Evolutionary conservation across 2,113 vertebrate species (phyloP).

Genomic region (Agelaius phoeniceus): DNA sequence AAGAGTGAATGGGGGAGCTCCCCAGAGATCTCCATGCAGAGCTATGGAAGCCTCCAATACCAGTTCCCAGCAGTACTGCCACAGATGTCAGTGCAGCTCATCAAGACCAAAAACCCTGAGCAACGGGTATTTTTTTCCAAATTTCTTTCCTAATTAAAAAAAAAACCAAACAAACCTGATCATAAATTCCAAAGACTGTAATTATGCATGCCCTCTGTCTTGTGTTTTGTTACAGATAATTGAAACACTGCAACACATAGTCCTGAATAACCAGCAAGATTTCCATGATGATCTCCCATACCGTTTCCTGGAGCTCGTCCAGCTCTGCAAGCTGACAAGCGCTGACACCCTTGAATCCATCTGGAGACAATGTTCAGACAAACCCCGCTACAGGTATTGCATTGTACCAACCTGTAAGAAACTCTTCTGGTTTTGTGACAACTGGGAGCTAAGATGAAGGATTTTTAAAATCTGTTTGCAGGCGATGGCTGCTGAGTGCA

Average conservation of each 20-base stretch:
- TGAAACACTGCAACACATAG: conserved; percentile 76
- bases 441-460: neutral
- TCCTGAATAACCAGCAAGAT: conserved; percentile 70
- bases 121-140: conserved; percentile 69
- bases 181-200: neutral
- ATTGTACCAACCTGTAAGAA: neutral
- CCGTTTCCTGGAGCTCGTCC: conserved; percentile 74
- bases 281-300: conserved; percentile 71
- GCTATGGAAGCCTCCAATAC: conserved; percentile 69
- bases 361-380: conserved; percentile 70
- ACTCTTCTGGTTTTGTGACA: neutral
- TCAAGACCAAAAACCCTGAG: conserved; percentile 66
- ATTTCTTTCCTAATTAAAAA: neutral
- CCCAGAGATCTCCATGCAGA: conserved; percentile 36
- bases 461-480: conserved; percentile 8
- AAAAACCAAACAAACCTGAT: neutral
- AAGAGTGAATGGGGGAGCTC: conserved; percentile 23
- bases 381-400: conserved; percentile 45
- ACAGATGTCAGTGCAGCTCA: conserved; percentile 74
- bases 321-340: conserved; percentile 59
- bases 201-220: neutral
- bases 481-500: conserved; percentile 79
- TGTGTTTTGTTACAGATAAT: conserved; percentile 67
- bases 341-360: conserved; percentile 67
- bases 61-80: conserved; percentile 48